Base-by-base conservation (phyloP, 2,797 vertebrate species). In the Momotus momota region DNA sequence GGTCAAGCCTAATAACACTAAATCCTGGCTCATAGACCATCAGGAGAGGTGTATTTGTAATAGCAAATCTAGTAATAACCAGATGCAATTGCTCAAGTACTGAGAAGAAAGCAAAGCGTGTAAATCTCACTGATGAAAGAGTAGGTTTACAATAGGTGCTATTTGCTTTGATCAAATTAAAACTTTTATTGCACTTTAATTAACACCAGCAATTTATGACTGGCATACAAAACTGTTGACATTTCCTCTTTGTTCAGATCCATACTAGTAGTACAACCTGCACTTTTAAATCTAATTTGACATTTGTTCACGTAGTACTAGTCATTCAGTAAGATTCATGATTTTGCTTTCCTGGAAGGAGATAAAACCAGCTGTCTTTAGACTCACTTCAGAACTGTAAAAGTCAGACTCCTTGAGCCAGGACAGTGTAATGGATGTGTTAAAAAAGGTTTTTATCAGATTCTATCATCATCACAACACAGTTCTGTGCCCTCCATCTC, bases 181-280 rank as follows among this genome's bases (percentile, higher is more conserved):
- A 81, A 19, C 16, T 75, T 94, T 96, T 93, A 93, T 90, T 94
- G 61, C 62, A 58, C 49, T 89, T 85, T 86, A 90, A 88, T 94
- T 94, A 93, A 94, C 61, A 86, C 31, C 55, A 93, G 55, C 18
- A 94, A 84, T 95, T 95, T 86, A 90, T 1, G 26, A 88, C 80
- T 88, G 41, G 20, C 62, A 49, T 51, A 62, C 23, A 94, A 91
- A 94, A 67, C 9, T 3, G 0, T 69, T 90, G 82, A 75, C 62
- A 81, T 92, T 94, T 94, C 74, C 71, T 82, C 41, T 86, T 84
- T 84, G 23, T 86, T 85, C 45, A 45, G 69, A 38, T 79, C 27
- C 48, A 55, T 48, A 55, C 29, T 23, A 57, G 29, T 43, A 81
- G 33, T 54, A 72, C 29, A 92, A 58, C 38, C 48, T 73, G 45